These are phyloP conservation scores for Todiramphus saurophagus DNA, from an alignment of 2,113 vertebrate species.

Conservation along the genomic window DNA sequence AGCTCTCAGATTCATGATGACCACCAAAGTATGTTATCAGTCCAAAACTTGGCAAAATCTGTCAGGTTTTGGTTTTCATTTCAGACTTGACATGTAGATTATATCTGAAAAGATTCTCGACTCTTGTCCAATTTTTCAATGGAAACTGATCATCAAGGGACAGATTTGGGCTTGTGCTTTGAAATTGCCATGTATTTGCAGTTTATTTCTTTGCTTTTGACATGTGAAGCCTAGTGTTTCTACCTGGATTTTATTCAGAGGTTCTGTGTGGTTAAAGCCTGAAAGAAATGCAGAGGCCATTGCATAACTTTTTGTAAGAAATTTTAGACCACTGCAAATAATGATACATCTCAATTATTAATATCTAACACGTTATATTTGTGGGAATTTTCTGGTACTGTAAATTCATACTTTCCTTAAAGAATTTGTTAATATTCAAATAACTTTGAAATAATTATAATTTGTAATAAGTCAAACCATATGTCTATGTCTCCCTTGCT, in stretches of 20 bases:
- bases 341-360: background rate
- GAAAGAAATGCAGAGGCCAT: background rate
- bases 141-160: background rate
- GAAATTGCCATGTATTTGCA: background rate
- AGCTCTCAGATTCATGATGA: background rate
- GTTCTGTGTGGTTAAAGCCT: background rate
- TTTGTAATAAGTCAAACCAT: background rate
- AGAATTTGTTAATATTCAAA: background rate
- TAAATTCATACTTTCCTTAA: background rate
- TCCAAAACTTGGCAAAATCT: background rate
- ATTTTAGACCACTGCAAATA: background rate
- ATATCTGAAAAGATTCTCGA: background rate
- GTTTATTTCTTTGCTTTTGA: background rate
- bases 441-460: background rate
- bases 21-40: background rate
- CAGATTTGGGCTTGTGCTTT: background rate
- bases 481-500: background rate
- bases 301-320: background rate
- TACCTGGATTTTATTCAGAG: background rate
- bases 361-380: rapidly evolving
- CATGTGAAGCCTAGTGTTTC: background rate
- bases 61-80: background rate
- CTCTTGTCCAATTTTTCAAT: background rate
- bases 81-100: rapidly evolving
- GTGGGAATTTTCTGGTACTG: background rate